phyloP scores from a whole-genome alignment of 2,797 vertebrate species.

The Steatocranus sp. region DNA sequence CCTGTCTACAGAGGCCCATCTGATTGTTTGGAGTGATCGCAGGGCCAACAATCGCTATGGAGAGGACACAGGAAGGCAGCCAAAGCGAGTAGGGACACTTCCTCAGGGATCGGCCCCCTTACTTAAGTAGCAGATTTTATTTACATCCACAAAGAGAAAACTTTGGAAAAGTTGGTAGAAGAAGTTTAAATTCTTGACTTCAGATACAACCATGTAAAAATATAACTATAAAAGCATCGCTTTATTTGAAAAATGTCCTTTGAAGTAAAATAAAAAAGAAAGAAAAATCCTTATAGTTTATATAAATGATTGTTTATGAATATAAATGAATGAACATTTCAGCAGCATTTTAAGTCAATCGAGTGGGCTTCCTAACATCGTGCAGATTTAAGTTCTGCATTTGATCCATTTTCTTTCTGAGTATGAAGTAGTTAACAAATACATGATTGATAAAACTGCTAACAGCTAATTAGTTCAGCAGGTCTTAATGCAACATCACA shows the following conservation, averaged over 20 bases:
- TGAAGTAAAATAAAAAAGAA: background rate
- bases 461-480: background rate
- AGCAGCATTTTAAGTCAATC: background rate
- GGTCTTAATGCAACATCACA: background rate
- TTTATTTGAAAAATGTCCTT: accelerated
- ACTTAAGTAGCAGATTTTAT: background rate
- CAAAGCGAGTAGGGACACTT: background rate
- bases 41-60: slow-evolving; percentile 1
- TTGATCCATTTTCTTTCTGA: background rate
- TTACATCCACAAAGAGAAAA: slow-evolving; percentile 1
- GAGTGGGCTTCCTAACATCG: background rate
- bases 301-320: background rate
- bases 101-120: background rate
- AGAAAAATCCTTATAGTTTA: background rate
- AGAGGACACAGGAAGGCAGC: background rate
- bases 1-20: slow-evolving; percentile 4
- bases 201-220: background rate
- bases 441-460: background rate
- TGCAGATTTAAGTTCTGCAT: background rate
- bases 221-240: background rate
- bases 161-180: background rate
- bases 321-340: background rate
- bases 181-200: background rate
- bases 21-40: slow-evolving; percentile 6
- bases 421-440: background rate